Evolutionary conservation across 2,797 vertebrate genomes (phyloP).

Genomic region (Arnoldichthys spilopterus): DNA sequence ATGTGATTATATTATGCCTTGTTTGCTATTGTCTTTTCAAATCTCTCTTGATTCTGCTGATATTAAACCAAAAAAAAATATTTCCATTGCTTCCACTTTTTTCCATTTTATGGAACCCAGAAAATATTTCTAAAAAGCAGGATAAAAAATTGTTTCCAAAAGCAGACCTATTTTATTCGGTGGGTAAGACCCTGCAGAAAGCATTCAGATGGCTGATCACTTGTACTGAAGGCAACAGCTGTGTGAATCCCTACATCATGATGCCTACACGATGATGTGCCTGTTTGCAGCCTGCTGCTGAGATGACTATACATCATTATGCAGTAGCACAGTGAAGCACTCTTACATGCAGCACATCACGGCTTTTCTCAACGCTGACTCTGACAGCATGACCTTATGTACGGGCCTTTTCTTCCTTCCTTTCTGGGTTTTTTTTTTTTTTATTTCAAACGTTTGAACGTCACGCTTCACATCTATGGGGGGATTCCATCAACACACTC

Average conservation of each 20-base stretch:
- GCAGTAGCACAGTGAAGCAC: conserved; percentile 14
- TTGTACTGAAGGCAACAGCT: conserved; percentile 38
- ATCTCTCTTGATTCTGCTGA: conserved; percentile 26
- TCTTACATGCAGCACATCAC: not conserved
- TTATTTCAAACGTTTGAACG: not conserved
- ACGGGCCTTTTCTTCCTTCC: not conserved
- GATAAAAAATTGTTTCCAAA: not conserved
- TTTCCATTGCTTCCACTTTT: not conserved
- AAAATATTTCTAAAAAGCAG: not conserved
- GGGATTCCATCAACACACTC: conserved; percentile 18
- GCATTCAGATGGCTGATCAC: not conserved
- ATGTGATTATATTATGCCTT: conserved; percentile 31
- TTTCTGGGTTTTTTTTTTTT: not conserved
- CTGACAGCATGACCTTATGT: conserved; percentile 15
- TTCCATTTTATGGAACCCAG: no score
- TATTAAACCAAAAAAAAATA: not conserved
- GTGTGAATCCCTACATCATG: conserved; percentile 18
- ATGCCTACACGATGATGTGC: conserved; percentile 14
- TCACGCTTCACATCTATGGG: conserved; percentile 6
- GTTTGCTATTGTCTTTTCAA: conserved; percentile 18
- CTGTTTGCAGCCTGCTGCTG: conserved; percentile 20
- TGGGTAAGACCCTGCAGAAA: not conserved
- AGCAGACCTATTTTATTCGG: not conserved
- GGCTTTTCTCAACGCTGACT: conserved; percentile 17
- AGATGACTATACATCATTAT: conserved; percentile 14